Conservation (phyloP, 2,113 vertebrate species). For the Columbina picui region DNA sequence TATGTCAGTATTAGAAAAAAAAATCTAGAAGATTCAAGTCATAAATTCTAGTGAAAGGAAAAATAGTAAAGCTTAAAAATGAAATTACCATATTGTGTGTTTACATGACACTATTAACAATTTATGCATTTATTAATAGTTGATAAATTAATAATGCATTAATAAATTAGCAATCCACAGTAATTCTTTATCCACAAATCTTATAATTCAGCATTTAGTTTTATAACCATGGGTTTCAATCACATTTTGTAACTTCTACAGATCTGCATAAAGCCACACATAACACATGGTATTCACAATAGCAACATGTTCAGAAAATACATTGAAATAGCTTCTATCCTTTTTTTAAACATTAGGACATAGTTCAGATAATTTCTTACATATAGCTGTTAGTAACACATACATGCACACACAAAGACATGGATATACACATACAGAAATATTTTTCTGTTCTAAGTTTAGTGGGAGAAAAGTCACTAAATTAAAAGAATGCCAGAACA, state of each 20-base stretch:
- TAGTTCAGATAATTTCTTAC: neutral
- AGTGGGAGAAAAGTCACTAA: neutral
- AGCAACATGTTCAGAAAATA: neutral
- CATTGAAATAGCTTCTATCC: neutral
- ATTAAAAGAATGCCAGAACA: slow-evolving; percentile 32
- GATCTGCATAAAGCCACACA: neutral
- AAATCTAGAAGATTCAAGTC: neutral
- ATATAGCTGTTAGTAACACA: neutral
- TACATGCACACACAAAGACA: neutral
- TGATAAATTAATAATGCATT: neutral
- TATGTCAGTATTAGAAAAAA: neutral
- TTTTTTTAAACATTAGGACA: neutral
- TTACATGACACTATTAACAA: neutral
- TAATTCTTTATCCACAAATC: neutral
- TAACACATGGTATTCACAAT: neutral
- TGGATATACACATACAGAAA: neutral
- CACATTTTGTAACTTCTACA: neutral
- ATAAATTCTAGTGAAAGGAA: neutral
- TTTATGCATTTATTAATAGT: neutral
- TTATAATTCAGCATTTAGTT: neutral
- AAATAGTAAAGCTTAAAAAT: neutral
- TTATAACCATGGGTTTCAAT: neutral
- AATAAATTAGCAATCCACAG: neutral
- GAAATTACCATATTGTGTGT: neutral
- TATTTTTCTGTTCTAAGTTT: neutral